These are phyloP conservation scores for Pterophyllum scalare DNA, from an alignment of 2,113 vertebrate genomes.

Conservation along the genomic window DNA sequence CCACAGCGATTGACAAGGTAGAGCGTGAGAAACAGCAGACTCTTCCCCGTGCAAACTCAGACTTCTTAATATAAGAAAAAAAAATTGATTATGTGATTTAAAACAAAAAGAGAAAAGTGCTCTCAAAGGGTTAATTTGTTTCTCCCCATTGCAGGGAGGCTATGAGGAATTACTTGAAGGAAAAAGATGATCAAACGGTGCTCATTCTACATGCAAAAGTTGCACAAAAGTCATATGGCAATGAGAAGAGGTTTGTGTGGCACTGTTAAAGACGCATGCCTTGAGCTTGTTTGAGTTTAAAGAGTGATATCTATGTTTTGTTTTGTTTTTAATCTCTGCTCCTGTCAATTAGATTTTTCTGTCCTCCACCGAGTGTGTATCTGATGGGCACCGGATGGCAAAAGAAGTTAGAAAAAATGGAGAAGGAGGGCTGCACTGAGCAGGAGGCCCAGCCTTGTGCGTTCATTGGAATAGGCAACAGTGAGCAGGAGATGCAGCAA, in stretches of 20 bases:
- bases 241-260: constrained; percentile 91
- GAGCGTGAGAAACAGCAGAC: constrained; percentile 42
- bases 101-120: background rate
- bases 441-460: constrained; percentile 96
- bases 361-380: constrained; percentile 95
- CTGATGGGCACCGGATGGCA: constrained; percentile 98
- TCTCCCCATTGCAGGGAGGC: constrained; percentile 85
- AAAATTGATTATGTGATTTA: background rate
- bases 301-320: background rate
- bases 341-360: constrained; percentile 88
- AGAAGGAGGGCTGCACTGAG: constrained; percentile 93
- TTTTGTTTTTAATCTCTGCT: background rate
- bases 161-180: constrained; percentile 97
- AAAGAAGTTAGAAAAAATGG: constrained; percentile 97
- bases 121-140: background rate
- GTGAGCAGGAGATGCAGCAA: constrained; percentile 98
- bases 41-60: background rate
- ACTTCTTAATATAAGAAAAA: accelerated
- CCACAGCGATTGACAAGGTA: constrained; percentile 97
- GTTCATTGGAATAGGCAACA: constrained; percentile 98
- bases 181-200: constrained; percentile 96
- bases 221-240: constrained; percentile 97
- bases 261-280: background rate
- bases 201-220: constrained; percentile 98
- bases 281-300: background rate